Evolutionary conservation across 1,140 invertebrate species (phyloP), one percentile per base, ranked within the genome.

Genomic region (Homarus americanus): DNA sequence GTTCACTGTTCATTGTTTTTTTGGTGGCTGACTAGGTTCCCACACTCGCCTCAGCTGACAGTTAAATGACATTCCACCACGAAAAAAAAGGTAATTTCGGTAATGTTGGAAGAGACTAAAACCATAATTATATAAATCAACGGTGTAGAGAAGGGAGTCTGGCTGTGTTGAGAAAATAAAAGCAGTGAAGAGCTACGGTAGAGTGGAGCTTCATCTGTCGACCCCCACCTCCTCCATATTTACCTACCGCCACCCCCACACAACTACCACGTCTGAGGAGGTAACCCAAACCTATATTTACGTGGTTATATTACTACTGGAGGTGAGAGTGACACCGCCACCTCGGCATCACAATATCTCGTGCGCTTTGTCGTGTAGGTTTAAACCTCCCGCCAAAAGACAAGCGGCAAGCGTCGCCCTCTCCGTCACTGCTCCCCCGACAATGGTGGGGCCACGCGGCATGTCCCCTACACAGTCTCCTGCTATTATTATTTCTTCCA

Each of bases 351-450:
- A 40, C 44, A 69, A 53, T 73, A 82, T 85, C 32, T 66, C 36
- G 41, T 76, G 32, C 36, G 82, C 89, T 91, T 91, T 86, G 89
- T 86, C 32, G 40, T n/a, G 66, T 24, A 28, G 15, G 80, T 91
- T 91, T 91, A 91, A 91, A 85, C 89, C 36, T 80, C 82, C 75
- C 89, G 89, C 89, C 89, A 91, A 85, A 85, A 79, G 89, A 85
- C 53, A 79, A 85, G 83, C 89, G 58, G 63, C 41, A 49, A 86
- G 89, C 89, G 83, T 91, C 83, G 75, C 83, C 69, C 72, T 73
- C 87, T 63, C 79, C 72, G 32, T 69, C 58, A 38, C 53, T 41
- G 41, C 49, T 66, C 44, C 73, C 85, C 66, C 86, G 15, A 79
- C 88, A 83, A 58, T 82, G 79, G 75, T 69, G 40, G 49, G 82